Base-by-base conservation (phyloP, 2,888 invertebrate species). In the Eristalis arbustorum region DNA sequence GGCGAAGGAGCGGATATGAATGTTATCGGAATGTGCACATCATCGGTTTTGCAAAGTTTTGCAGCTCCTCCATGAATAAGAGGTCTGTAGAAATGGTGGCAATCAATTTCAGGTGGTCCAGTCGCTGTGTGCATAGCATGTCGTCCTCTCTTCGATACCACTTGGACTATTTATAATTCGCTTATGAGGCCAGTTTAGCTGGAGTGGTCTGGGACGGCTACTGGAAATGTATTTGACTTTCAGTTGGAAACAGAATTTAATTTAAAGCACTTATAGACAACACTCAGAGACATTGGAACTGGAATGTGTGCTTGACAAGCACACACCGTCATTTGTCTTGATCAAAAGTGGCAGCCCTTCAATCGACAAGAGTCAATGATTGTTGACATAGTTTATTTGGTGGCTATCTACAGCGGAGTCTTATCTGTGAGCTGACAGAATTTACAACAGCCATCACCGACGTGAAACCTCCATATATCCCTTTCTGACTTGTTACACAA, bases 81-180 rank as follows among this genome's bases (percentile, higher is more conserved):
- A 49, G 23, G 42, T 64, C 59, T 57, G 49, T 56, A 68, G 61
- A 73, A 83, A 83, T 77, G 18, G 77, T 57, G 11, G 78, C 73
- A 74, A 83, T 78, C 78, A 83, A 78, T 83, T 78, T 64, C 42
- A 49, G 75, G 79, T 75, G 79, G 79, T 28, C 31, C 78, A 83
- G 62, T 78, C 63, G 14, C n/a, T 14, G 4, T 42, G 4, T 40
- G 40, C 14, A 42, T 5, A 14, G 14, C n/a, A 42, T n/a, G 42
- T 6, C n/a, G 42, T n/a, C 8, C 59, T 25, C 23, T 40, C 31
- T 34, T 66, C 28, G 72, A 40, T 67, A 67, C 31, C 73, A 59
- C 40, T 62, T n/a, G 28, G 28, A 59, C 62, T 74, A 63, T 42
- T 42, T 76, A 56, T 67, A 62, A 72, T 72, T 59, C 22, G 40